Evolutionary conservation across 2,113 vertebrate species (phyloP).

Genomic region (Thermophis baileyi): DNA sequence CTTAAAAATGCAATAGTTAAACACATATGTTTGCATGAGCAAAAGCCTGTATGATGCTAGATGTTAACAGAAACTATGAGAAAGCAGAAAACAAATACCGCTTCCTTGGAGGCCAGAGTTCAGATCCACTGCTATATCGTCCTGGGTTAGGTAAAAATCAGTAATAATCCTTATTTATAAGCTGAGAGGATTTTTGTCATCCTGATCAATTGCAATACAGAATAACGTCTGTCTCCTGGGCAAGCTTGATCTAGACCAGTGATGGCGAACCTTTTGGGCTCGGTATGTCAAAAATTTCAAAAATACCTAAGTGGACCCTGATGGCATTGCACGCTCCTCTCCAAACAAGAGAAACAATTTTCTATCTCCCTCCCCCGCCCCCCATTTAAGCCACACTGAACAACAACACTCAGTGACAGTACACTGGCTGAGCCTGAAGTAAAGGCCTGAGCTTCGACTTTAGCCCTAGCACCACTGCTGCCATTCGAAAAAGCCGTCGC

Average conservation of each 20-base stretch:
- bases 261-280: not conserved
- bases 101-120: not conserved
- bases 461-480: not conserved
- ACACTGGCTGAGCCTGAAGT: not conserved
- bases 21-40: not conserved
- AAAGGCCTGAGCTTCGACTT: not conserved
- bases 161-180: not conserved
- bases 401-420: not conserved
- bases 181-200: not conserved
- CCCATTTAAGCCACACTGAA: not conserved
- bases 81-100: not conserved
- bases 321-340: not conserved
- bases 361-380: not conserved
- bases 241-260: not conserved
- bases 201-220: not conserved
- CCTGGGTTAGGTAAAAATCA: not conserved
- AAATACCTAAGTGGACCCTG: not conserved
- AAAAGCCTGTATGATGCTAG: not conserved
- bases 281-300: not conserved
- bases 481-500: not conserved
- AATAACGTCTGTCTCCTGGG: not conserved
- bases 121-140: not conserved
- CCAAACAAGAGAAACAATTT: not conserved
- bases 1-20: conserved; percentile 57
- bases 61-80: not conserved